Conservation (phyloP, 2,113 vertebrate genomes). For the Seriola quinqueradiata region DNA sequence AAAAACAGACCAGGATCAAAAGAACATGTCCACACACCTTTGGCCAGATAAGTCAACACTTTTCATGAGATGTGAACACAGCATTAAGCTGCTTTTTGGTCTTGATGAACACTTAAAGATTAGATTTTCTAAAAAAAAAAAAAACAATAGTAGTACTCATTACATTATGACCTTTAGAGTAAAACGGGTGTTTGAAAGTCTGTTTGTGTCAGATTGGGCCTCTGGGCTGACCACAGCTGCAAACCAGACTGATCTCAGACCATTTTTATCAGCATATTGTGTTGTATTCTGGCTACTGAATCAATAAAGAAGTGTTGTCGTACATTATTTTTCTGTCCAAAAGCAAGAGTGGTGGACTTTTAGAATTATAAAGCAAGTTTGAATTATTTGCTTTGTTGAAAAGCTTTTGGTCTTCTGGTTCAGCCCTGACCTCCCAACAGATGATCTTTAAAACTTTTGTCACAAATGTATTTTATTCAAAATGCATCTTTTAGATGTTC, state of each 20-base stretch:
- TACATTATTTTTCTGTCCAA: background rate
- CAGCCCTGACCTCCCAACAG: no score
- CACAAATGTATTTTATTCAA: background rate
- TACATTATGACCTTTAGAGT: background rate
- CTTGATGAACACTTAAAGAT: background rate
- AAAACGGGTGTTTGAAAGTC: background rate
- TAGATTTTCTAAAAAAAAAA: background rate
- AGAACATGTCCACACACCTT: no score
- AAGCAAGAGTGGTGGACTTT: background rate
- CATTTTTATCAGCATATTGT: background rate
- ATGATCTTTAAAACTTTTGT: no score
- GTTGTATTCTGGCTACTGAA: background rate
- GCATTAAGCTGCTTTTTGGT: background rate
- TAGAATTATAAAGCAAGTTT: background rate
- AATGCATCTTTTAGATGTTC: no score
- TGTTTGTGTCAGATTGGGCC: constrained; percentile 29
- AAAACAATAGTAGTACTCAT: no score
- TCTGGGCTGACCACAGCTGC: constrained; percentile 84
- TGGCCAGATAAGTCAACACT: no score
- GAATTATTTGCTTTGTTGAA: background rate
- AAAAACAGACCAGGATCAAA: no score
- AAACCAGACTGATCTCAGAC: constrained; percentile 63
- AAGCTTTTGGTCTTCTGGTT: no score
- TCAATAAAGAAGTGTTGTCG: background rate
- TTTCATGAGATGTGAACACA: no score